Percentiles rank a stretch among this genome's conserved stretches.
phyloP scores from a whole-genome alignment of 2,113 vertebrate species.

The Microcebus ravelobensis region DNA sequence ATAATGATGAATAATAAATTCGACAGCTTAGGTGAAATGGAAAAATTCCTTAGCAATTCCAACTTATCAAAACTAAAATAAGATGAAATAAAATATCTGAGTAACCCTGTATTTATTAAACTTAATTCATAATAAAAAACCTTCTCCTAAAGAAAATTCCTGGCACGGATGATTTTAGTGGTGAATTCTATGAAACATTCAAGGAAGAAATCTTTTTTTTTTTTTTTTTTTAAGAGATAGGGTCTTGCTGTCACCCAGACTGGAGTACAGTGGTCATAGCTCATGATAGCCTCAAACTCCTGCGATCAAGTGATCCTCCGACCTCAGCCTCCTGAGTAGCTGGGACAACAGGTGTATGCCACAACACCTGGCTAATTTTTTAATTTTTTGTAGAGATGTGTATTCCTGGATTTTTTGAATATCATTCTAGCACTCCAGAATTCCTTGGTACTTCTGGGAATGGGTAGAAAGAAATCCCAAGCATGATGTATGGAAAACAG shows the following conservation, averaged over 20 bases:
- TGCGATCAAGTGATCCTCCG: too few relatives aligned
- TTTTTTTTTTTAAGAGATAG: too few relatives aligned
- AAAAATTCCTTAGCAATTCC: background rate
- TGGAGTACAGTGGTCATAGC: too few relatives aligned
- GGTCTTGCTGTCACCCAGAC: too few relatives aligned
- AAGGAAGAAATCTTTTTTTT: too few relatives aligned
- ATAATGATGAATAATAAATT: background rate
- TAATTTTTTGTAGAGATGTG: background rate
- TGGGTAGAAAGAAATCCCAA: background rate
- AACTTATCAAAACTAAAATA: background rate
- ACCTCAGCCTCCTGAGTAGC: too few relatives aligned
- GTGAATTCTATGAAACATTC: background rate
- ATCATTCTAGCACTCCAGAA: background rate
- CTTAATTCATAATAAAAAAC: constrained; percentile 12
- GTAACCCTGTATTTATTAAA: background rate
- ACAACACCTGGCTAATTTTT: too few relatives aligned
- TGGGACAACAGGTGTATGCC: too few relatives aligned
- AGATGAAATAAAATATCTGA: background rate
- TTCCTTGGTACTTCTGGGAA: background rate
- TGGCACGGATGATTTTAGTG: background rate
- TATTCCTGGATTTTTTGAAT: background rate
- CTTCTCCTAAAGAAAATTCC: background rate
- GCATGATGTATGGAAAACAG: background rate
- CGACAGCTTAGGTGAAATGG: background rate
- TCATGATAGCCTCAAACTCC: too few relatives aligned